A percentile compares a stretch with the other conserved stretches of the same genome.
phyloP scores from a whole-genome alignment of 23 tunicate species.

The Styela clava region DNA sequence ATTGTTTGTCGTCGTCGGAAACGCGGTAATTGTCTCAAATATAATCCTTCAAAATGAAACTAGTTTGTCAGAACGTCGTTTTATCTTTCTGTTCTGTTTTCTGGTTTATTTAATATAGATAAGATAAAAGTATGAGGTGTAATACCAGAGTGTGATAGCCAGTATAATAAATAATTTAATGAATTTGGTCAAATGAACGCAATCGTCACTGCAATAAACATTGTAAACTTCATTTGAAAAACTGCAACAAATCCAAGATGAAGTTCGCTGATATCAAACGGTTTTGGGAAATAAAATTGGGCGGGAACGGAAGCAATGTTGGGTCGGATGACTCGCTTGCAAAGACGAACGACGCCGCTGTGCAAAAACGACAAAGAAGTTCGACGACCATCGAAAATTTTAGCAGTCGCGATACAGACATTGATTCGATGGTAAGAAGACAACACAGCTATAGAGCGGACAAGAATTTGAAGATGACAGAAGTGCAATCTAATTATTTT shows the following conservation, averaged over 20 bases:
- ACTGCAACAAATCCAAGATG: constrained; percentile 38
- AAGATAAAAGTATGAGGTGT: too few relatives aligned
- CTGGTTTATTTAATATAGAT: too few relatives aligned
- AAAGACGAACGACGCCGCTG: neutral
- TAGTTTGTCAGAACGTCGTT: too few relatives aligned
- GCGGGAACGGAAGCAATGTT: constrained; percentile 27
- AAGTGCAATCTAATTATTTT: neutral
- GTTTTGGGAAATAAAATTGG: constrained; percentile 69
- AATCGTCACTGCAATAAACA: too few relatives aligned
- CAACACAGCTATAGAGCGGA: neutral
- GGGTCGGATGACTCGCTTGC: neutral
- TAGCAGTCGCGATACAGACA: neutral
- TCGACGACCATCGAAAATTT: neutral
- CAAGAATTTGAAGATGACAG: neutral
- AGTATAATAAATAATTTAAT: too few relatives aligned
- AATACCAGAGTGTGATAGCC: too few relatives aligned
- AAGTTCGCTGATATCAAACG: constrained; percentile 70
- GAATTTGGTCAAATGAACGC: too few relatives aligned
- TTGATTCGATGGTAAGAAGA: neutral
- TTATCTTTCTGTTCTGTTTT: too few relatives aligned
- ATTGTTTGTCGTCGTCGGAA: neutral
- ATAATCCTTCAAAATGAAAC: too few relatives aligned
- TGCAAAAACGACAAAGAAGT: neutral
- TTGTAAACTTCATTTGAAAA: too few relatives aligned
- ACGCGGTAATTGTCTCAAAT: neutral